Evolutionary conservation across 2,888 invertebrate species (phyloP), one percentile per base, ranked within the genome.

Genomic region (Silvanus unidentatus): DNA sequence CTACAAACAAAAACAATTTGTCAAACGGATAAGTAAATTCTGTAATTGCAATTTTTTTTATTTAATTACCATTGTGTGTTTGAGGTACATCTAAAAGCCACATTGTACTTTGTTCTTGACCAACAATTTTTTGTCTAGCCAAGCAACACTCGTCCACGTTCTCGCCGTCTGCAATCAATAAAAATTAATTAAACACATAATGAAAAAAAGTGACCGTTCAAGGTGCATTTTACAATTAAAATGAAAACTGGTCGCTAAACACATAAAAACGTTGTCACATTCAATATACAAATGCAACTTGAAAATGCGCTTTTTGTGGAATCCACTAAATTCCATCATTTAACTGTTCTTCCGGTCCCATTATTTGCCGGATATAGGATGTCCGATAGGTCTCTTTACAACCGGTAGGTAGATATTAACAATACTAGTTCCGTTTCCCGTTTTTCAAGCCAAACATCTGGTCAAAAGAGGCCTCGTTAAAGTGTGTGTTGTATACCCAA

Each of bases 51-150:
- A 38, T 38, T 6, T 12, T 35, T 28, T 8, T 28, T 28, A 35
- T 35, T 10, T n/a, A 10, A 9, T 72, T 71, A 79, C 80, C 79
- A 77, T 79, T 78, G 72, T 79, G 79, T 63, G 77, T 76, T 72
- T 80, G 79, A 64, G 80, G 81, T 72, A 81, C 77, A 72, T 82
- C 82, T 68, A 82, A 75, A 66, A 82, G 77, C 82, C 83, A 83
- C 82, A 83, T 82, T 68, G 78, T 79, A 73, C 77, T 77, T 67
- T 78, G 78, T 69, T 73, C 75, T 73, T 76, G 75, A 60, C 76
- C 75, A 69, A 73, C 45, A 43, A 72, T 59, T 44, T 60, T 53
- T 53, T 71, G 68, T 49, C 67, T 68, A 14, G 66, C 72, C 52
- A 75, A 58, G 53, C 71, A n/a, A 71, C 71, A 71, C 60, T 72